Conservation (phyloP, 2,888 invertebrate genomes). For the Xestia xanthographa region DNA sequence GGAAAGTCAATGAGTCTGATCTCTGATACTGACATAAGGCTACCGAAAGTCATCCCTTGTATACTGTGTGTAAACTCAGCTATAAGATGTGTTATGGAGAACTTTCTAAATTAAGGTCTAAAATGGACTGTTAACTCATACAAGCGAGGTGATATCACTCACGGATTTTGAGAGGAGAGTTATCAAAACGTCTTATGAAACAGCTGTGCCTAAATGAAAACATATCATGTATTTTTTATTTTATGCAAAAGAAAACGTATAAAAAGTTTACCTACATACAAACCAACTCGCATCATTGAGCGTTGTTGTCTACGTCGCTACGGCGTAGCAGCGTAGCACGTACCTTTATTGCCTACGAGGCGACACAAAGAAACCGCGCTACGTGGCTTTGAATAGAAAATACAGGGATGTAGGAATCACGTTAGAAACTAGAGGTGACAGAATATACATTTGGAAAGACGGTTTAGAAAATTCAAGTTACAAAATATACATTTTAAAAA, state of each 20-base stretch:
- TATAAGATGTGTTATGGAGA: background rate
- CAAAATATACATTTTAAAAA: background rate
- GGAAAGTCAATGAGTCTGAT: background rate
- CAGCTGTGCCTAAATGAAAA: background rate
- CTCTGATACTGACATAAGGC: background rate
- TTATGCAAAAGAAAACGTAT: slow-evolving; percentile 29
- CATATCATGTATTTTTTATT: slow-evolving; percentile 8
- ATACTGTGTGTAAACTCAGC: background rate
- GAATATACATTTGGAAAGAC: background rate
- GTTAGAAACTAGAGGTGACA: slow-evolving; percentile 67
- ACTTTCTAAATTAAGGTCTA: background rate
- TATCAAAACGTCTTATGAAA: background rate
- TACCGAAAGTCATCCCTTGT: background rate
- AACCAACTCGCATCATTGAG: slow-evolving; percentile 46
- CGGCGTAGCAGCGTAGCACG: slow-evolving; percentile 69
- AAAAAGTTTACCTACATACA: slow-evolving; percentile 34
- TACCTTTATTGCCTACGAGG: slow-evolving; percentile 83
- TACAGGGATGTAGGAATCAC: slow-evolving; percentile 35
- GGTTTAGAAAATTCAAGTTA: slow-evolving; percentile 66
- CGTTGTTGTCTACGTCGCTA: slow-evolving; percentile 72
- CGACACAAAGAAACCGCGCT: slow-evolving; percentile 84
- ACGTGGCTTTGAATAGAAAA: slow-evolving; percentile 72
- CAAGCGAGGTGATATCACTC: background rate
- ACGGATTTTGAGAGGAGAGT: background rate
- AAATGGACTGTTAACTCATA: background rate